Percentiles rank a stretch among this genome's conserved stretches.
Evolutionary conservation across 23 tunicate species (phyloP).

Genomic region (Halocynthia roretzi): DNA sequence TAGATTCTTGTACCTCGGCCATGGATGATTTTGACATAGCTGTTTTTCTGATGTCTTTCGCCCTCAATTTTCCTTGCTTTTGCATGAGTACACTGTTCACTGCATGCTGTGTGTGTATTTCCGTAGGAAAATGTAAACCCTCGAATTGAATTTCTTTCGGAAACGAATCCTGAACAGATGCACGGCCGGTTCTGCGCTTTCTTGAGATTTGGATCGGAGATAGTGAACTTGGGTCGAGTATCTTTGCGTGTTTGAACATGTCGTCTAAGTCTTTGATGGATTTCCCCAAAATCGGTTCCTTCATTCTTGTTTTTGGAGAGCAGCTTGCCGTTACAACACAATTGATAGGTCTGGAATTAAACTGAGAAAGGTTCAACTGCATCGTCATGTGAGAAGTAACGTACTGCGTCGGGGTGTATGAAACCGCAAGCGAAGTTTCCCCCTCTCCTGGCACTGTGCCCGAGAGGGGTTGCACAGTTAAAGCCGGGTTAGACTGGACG

Average conservation of each 20-base stretch:
- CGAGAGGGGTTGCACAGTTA: slow-evolving; percentile 59
- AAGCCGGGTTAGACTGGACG: slow-evolving; percentile 73
- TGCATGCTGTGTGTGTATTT: slow-evolving; percentile 70
- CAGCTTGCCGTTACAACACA: slow-evolving; percentile 77
- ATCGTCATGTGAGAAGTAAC: slow-evolving; percentile 85
- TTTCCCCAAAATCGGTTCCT: slow-evolving; percentile 7
- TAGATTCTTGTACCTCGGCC: background rate
- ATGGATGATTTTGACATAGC: background rate
- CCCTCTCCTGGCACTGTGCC: slow-evolving; percentile 88
- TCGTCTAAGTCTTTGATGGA: slow-evolving; percentile 77
- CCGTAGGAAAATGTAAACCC: slow-evolving; percentile 45
- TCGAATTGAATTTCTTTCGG: slow-evolving; percentile 33
- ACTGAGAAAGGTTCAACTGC: slow-evolving; percentile 70
- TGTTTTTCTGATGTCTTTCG: slow-evolving; percentile 55
- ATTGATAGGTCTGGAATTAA: slow-evolving; percentile 51
- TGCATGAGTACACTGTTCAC: slow-evolving; percentile 81
- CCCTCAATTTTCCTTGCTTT: slow-evolving; percentile 60
- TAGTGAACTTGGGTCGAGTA: slow-evolving; percentile 57
- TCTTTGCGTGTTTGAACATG: slow-evolving; percentile 47
- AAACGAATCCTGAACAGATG: background rate
- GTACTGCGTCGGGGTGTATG: slow-evolving; percentile 76
- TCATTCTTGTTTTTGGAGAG: slow-evolving; percentile 18
- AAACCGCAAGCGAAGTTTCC: slow-evolving; percentile 35
- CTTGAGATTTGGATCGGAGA: slow-evolving; percentile 65
- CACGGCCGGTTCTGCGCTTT: slow-evolving; percentile 9